These are phyloP conservation scores for Drepana falcataria DNA, from an alignment of 2,888 invertebrate genomes.

Conservation along the genomic window DNA sequence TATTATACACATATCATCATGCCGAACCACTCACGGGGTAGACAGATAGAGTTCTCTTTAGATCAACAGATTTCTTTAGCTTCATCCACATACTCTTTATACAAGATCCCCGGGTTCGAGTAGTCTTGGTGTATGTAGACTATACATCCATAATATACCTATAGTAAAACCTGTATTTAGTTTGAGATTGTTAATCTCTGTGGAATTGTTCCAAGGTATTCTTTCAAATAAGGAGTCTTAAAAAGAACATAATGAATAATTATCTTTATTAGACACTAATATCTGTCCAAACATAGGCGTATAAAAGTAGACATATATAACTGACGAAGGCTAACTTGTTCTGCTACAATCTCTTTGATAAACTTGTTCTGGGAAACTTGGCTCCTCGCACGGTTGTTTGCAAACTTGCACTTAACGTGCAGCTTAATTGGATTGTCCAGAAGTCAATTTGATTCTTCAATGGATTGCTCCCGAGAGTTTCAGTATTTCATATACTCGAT, in stretches of 20 bases:
- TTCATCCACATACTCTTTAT: too few relatives aligned
- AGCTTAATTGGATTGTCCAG: constrained; percentile 72
- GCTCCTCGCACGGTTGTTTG: constrained; percentile 60
- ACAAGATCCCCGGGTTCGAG: too few relatives aligned
- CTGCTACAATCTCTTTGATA: constrained; percentile 57
- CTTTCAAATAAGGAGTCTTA: too few relatives aligned
- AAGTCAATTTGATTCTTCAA: constrained; percentile 67
- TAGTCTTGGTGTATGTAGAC: too few relatives aligned
- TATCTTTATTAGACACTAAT: constrained; percentile 5
- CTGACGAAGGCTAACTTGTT: constrained; percentile 61
- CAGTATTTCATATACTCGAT: not conserved
- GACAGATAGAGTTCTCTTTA: too few relatives aligned
- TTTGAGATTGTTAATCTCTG: too few relatives aligned
- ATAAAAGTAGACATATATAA: constrained; percentile 9
- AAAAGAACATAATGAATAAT: not conserved
- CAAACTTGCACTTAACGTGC: constrained; percentile 70
- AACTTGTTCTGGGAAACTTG: constrained; percentile 54
- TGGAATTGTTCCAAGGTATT: too few relatives aligned
- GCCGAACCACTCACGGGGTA: too few relatives aligned
- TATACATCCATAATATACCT: too few relatives aligned
- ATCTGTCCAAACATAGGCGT: constrained; percentile 20
- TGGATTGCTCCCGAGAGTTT: constrained; percentile 22
- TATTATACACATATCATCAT: too few relatives aligned
- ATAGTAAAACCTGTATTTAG: too few relatives aligned
- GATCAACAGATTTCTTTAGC: too few relatives aligned